Evolutionary conservation across 2,113 vertebrate species (phyloP).

Genomic region (Otocyon megalotis): DNA sequence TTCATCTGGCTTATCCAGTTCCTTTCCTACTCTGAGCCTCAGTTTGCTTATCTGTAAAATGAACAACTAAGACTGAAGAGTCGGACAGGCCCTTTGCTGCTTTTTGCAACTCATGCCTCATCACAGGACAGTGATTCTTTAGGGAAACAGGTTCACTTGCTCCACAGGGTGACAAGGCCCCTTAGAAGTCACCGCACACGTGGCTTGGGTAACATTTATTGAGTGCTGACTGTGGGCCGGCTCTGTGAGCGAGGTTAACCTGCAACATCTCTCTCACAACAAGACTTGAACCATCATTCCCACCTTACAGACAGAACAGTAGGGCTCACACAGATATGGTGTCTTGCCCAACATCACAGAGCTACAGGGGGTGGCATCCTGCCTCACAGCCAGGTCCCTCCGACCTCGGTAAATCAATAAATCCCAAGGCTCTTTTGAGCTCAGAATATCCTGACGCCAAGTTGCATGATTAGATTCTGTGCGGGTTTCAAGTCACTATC

Average conservation of each 20-base stretch:
- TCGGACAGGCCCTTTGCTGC: not conserved
- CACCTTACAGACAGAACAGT: not conserved
- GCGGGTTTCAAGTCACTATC: conserved; percentile 20
- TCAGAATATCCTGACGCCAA: not conserved
- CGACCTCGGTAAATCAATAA: not conserved
- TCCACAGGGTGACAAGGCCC: not conserved
- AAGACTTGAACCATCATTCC: not conserved
- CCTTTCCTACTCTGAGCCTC: not conserved
- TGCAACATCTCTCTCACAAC: not conserved
- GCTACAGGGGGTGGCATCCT: not conserved
- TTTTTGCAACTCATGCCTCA: not conserved
- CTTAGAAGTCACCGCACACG: not conserved
- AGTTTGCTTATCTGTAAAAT: not conserved
- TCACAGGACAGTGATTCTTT: not conserved
- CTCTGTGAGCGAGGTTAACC: not conserved
- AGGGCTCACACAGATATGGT: not conserved
- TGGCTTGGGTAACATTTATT: not conserved
- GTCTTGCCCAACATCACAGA: not conserved
- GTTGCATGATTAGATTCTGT: not conserved
- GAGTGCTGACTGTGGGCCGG: not conserved
- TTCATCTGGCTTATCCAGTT: not conserved
- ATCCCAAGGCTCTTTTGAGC: not conserved
- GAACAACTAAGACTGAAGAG: not conserved
- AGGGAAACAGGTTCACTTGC: not conserved
- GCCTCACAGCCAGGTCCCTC: not conserved